Evolutionary conservation across 2,888 invertebrate species (phyloP), one percentile per base, ranked within the genome.

Genomic region (Malacosoma neustria): DNA sequence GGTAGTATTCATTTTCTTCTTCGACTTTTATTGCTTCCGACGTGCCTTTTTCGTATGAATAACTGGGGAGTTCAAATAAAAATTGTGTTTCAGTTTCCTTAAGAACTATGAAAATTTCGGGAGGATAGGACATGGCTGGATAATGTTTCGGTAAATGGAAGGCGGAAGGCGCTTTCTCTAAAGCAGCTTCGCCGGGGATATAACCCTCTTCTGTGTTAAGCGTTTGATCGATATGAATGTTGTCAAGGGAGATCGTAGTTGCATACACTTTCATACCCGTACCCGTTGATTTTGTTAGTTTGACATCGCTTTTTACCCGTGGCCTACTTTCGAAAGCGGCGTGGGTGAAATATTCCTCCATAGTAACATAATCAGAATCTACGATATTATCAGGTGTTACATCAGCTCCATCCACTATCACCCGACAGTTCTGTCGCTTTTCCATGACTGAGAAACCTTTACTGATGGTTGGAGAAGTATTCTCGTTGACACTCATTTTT

Each of bases 11-110:
- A 63, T 93, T 94, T 39, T 91, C 88, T 45, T 84, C 84, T 48
- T 89, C 88, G 0, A 90, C 87, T 1, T 48, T 45, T 29, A 63
- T 66, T 1, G 88, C 92, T 56, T 91, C 91, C 0, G 84, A 62
- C 0, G 89, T 86, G 14, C 87, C 88, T 51, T 87, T 87, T 30
- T 90, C 86, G 3, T 79, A 91, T 0, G 91, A 91, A 39, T 84
- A 79, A 50, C 90, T 89, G 0, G 89, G 88, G 44, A 92, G 65
- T 45, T 91, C 91, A 46, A 90, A 90, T 4, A 93, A 60, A 38
- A 89, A 87, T 30, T 77, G 58, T 0, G 92, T 91, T 32, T 89
- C 87, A 0, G 92, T 92, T 75, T 93, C 93, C 40, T 79, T 88
- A 1, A 93, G 71, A n/a, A 80, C 72, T 3, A 93, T 70, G 46